Percentiles rank a stretch among this genome's conserved stretches.
Conservation (phyloP, 2,797 vertebrate species). For the Enteromius fasciolatus region DNA sequence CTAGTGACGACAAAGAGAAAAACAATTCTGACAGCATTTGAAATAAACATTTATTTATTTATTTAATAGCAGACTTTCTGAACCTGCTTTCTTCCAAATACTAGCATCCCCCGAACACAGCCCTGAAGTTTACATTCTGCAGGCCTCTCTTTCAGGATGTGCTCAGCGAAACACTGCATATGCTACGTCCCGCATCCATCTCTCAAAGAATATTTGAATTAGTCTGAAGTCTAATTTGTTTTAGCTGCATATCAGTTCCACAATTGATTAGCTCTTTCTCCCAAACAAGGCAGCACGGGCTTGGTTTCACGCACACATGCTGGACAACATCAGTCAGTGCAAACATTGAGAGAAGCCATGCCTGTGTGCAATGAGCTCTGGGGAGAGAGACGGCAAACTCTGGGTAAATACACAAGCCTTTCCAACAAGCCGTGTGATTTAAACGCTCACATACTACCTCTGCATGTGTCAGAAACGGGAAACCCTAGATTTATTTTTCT, state of each 20-base stretch:
- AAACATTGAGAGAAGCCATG: slow-evolving; percentile 68
- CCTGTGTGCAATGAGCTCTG: slow-evolving; percentile 71
- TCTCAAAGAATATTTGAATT: slow-evolving; percentile 70
- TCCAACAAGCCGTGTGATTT: slow-evolving; percentile 75
- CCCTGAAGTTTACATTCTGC: slow-evolving; percentile 69
- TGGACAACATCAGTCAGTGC: slow-evolving; percentile 65
- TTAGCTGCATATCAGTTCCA: slow-evolving; percentile 76
- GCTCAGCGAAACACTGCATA: slow-evolving; percentile 67
- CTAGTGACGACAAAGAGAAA: too few species aligned
- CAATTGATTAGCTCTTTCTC: slow-evolving; percentile 74
- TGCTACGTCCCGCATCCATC: slow-evolving; percentile 72
- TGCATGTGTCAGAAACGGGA: slow-evolving; percentile 71
- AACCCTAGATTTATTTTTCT: slow-evolving; percentile 75
- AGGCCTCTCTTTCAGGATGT: slow-evolving; percentile 62
- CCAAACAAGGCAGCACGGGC: slow-evolving; percentile 66
- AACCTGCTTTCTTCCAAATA: slow-evolving; percentile 68
- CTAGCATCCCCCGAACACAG: slow-evolving; percentile 72
- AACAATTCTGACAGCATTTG: background rate
- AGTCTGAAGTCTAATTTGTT: slow-evolving; percentile 82
- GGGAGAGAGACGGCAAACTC: slow-evolving; percentile 68
- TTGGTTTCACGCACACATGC: slow-evolving; percentile 70
- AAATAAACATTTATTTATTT: background rate
- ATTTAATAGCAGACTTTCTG: background rate
- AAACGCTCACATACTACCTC: slow-evolving; percentile 73
- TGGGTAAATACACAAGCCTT: slow-evolving; percentile 75